A percentile compares a stretch with the other conserved stretches of the same genome.
Evolutionary conservation across 2,797 vertebrate species (phyloP).

Genomic region (Characodon lateralis): DNA sequence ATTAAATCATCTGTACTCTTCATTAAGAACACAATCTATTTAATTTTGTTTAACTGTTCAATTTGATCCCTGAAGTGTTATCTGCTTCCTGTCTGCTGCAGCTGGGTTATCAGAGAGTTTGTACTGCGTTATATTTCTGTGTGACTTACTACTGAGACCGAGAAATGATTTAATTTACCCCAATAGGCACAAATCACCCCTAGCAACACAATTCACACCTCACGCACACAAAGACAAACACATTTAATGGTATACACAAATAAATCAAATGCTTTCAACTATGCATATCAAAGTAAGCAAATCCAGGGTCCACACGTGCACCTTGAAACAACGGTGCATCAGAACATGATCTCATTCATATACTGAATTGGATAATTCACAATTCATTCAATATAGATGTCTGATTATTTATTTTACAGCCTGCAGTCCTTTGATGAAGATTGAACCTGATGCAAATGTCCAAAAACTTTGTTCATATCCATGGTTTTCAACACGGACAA

Average conservation of each 20-base stretch:
- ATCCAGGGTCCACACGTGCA: conserved; percentile 9
- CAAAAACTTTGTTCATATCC: neutral
- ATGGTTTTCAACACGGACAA: neutral
- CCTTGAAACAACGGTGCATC: conserved; percentile 28
- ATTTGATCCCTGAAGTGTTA: neutral
- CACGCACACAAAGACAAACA: conserved; percentile 22
- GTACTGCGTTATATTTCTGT: conserved; percentile 62
- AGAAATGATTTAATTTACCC: conserved; percentile 73
- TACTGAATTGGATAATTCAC: conserved; percentile 35
- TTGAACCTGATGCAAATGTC: neutral
- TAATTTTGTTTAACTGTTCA: neutral
- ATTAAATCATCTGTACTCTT: neutral
- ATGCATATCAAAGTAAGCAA: conserved; percentile 26
- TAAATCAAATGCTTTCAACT: conserved; percentile 6
- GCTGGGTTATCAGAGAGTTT: conserved; percentile 17
- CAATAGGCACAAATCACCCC: conserved; percentile 58
- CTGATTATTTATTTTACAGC: neutral
- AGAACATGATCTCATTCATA: conserved; percentile 6
- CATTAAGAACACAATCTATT: neutral
- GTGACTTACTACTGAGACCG: conserved; percentile 60
- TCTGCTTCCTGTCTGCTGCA: conserved; percentile 9
- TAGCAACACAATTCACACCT: conserved; percentile 24
- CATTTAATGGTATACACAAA: conserved; percentile 14
- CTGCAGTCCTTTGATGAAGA: neutral
- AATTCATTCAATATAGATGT: neutral